Percentiles rank a stretch among this genome's conserved stretches.
These are phyloP conservation scores for Radopholus similis DNA, from an alignment of 1,140 invertebrate species.

Conservation along the genomic window DNA sequence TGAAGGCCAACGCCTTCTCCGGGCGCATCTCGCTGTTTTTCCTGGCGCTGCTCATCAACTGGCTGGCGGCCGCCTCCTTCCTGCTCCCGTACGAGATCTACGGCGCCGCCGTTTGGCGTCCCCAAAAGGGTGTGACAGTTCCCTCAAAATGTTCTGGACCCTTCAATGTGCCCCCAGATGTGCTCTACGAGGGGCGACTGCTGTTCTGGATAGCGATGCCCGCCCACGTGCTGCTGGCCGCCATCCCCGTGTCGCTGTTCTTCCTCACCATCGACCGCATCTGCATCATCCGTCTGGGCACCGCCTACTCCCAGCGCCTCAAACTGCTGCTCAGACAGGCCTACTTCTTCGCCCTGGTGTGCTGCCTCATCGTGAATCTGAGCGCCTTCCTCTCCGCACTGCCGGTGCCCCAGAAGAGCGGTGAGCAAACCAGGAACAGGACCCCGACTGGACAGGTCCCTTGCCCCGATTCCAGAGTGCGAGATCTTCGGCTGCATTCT, in stretches of 20 bases:
- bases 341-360: background rate
- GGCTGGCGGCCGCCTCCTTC: constrained; percentile 2
- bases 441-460: background rate
- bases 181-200: background rate
- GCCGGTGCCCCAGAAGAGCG: background rate
- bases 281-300: constrained; percentile 6
- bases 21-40: background rate
- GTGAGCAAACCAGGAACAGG: background rate
- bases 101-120: constrained; percentile 3
- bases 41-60: constrained; percentile 5
- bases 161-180: background rate
- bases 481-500: constrained; percentile 22
- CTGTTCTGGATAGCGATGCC: constrained; percentile 1
- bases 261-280: constrained; percentile 12
- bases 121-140: background rate
- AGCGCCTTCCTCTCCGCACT: background rate
- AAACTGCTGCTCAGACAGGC: background rate
- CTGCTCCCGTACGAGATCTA: constrained; percentile 11
- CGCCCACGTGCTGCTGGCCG: background rate
- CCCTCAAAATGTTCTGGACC: background rate
- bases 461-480: background rate
- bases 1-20: background rate
- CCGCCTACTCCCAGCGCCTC: background rate
- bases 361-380: background rate
- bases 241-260: constrained; percentile 6